phyloP scores from a whole-genome alignment of 2,888 invertebrate genomes.

The Mimachlamys varia region DNA sequence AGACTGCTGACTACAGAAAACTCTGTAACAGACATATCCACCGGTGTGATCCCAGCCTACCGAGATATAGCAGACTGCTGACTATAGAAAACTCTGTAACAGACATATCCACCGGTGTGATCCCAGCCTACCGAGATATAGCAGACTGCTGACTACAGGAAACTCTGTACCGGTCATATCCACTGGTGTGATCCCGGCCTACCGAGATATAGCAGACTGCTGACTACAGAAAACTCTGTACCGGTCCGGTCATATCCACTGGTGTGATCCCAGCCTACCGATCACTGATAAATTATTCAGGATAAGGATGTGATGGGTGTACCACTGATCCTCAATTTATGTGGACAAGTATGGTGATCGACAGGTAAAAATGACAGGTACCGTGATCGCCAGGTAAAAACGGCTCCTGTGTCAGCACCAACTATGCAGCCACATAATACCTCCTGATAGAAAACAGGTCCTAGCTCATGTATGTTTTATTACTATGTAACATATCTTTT shows the following conservation, averaged over 20 bases:
- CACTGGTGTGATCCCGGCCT: no score
- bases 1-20: no score
- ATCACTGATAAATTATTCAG: slow-evolving; percentile 1
- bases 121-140: background rate
- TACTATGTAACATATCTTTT: background rate
- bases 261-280: background rate
- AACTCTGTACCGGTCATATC: background rate
- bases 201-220: no score
- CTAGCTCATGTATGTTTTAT: background rate
- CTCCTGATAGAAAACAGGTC: background rate
- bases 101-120: background rate
- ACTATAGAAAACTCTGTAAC: background rate
- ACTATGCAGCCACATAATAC: background rate
- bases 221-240: background rate
- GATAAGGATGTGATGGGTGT: background rate
- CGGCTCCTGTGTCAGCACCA: background rate
- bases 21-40: background rate
- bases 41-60: background rate
- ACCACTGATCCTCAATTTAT: background rate
- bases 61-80: no score
- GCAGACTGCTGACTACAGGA: no score
- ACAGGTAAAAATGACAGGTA: background rate
- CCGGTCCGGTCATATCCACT: background rate
- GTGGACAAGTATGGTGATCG: background rate
- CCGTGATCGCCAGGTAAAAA: background rate